These are phyloP conservation scores for Sebastes taczanowskii DNA, from an alignment of 2,797 vertebrate genomes.

Conservation along the genomic window DNA sequence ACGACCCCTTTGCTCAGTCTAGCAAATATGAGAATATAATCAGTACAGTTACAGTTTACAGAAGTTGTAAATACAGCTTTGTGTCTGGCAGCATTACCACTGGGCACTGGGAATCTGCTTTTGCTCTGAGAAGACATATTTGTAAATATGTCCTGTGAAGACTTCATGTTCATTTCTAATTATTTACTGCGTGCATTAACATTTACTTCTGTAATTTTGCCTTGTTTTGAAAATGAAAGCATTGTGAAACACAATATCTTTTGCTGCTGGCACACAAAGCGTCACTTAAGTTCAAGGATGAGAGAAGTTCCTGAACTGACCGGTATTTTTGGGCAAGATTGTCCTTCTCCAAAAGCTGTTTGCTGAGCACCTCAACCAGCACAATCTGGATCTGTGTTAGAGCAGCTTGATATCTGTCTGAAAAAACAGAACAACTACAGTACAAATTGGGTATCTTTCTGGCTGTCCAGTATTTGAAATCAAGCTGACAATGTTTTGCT, in stretches of 20 bases:
- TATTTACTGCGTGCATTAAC: background rate
- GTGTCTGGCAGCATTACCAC: background rate
- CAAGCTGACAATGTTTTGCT: background rate
- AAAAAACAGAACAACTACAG: constrained; percentile 20
- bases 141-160: background rate
- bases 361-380: constrained; percentile 76
- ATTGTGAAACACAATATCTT: background rate
- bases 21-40: background rate
- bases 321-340: constrained; percentile 80
- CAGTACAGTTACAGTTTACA: too few relatives aligned
- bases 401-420: constrained; percentile 58
- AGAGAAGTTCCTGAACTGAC: constrained; percentile 65
- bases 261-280: background rate
- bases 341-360: constrained; percentile 83
- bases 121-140: background rate
- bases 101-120: background rate
- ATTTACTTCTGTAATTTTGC: background rate
- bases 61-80: background rate
- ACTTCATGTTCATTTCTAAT: background rate
- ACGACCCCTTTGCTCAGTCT: background rate
- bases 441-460: background rate
- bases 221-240: background rate
- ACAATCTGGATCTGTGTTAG: constrained; percentile 77
- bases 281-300: background rate
- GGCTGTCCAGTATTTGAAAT: background rate